These are phyloP conservation scores for Polyommatus icarus DNA, from an alignment of 2,888 invertebrate species.

Conservation along the genomic window DNA sequence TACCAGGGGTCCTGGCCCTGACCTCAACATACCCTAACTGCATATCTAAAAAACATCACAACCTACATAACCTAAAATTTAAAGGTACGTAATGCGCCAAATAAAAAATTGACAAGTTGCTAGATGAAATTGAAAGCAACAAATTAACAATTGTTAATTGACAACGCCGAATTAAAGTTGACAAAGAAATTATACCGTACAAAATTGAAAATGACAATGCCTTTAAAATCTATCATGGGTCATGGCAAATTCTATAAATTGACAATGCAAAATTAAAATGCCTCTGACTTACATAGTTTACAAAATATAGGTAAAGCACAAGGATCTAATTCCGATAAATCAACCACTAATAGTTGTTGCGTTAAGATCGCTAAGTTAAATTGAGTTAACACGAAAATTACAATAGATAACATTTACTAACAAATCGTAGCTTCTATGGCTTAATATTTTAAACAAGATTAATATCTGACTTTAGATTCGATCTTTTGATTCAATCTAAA, in stretches of 20 bases:
- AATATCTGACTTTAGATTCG: neutral
- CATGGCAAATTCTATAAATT: neutral
- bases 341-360: neutral
- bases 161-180: no score
- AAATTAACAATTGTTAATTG: no score
- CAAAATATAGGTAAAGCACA: neutral
- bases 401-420: slow-evolving; percentile 14
- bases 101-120: no score
- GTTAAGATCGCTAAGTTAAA: neutral
- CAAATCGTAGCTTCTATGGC: neutral
- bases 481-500: neutral
- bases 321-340: neutral
- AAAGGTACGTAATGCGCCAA: no score
- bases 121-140: no score
- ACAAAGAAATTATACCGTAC: no score
- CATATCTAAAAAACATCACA: neutral
- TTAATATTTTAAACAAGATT: neutral
- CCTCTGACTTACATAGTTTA: no score
- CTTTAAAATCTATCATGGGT: neutral
- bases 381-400: neutral
- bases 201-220: no score
- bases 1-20: slow-evolving; percentile 60
- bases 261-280: neutral
- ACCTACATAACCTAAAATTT: no score
- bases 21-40: slow-evolving; percentile 51